phyloP scores from a whole-genome alignment of 2,888 invertebrate species.

The Drosophila trichaetosa region DNA sequence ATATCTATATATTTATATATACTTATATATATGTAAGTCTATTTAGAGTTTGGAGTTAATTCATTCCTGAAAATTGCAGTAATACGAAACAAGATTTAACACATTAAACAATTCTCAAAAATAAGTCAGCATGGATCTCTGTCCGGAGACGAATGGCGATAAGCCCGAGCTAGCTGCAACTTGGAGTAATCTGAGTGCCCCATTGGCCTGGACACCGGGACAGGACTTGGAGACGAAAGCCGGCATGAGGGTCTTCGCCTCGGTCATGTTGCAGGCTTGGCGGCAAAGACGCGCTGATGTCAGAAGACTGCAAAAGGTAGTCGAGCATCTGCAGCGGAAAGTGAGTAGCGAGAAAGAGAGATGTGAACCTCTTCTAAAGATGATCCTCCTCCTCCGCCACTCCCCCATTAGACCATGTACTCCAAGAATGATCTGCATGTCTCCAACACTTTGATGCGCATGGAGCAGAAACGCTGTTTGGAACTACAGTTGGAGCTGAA shows the following conservation, averaged over 20 bases:
- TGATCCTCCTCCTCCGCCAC: not conserved
- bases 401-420: conserved; percentile 62
- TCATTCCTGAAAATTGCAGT: conserved; percentile 50
- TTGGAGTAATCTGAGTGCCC: not conserved
- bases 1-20: conserved; percentile 1
- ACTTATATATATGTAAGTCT: not conserved
- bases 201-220: not conserved
- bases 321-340: conserved; percentile 60
- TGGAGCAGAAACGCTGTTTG: conserved; percentile 80
- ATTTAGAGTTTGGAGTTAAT: conserved; percentile 19
- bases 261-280: conserved; percentile 82
- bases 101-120: conserved; percentile 15
- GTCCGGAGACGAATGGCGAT: not conserved
- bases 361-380: not conserved
- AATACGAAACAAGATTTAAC: conserved; percentile 1
- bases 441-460: conserved; percentile 72
- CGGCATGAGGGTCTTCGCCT: conserved; percentile 75
- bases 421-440: conserved; percentile 77
- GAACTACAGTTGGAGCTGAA: conserved; percentile 75
- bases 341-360: conserved; percentile 52
- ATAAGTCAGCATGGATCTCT: conserved; percentile 1
- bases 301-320: conserved; percentile 53
- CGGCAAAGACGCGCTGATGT: conserved; percentile 78
- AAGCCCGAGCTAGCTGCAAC: not conserved
- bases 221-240: conserved; percentile 29